These are phyloP conservation scores for Zonotrichia leucophrys DNA, from an alignment of 2,113 vertebrate species.

Conservation along the genomic window DNA sequence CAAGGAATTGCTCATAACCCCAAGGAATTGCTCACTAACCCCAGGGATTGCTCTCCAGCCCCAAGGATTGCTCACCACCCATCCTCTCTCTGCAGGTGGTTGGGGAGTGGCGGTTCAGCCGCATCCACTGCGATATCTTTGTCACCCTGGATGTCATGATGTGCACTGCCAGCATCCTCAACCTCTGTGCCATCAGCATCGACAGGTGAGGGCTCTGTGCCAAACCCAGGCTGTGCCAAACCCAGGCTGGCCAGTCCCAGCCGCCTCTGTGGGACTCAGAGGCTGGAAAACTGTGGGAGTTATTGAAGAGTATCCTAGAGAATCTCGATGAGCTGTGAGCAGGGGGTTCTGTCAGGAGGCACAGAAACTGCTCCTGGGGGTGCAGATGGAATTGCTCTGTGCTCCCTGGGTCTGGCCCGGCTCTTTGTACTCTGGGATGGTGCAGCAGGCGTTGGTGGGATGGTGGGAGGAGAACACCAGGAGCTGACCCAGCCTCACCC, in stretches of 20 bases:
- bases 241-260: fast-evolving
- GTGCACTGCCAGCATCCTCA: constrained; percentile 98
- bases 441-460: not conserved
- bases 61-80: not conserved
- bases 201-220: constrained; percentile 85
- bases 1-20: too few relatives aligned
- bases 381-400: not conserved
- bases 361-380: not conserved
- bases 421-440: fast-evolving
- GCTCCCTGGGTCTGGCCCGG: fast-evolving
- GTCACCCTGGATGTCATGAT: constrained; percentile 99
- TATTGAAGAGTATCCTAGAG: not conserved
- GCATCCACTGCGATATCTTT: constrained; percentile 98
- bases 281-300: fast-evolving
- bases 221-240: not conserved
- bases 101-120: constrained; percentile 96
- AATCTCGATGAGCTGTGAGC: not conserved
- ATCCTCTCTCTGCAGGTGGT: constrained; percentile 81
- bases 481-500: not conserved
- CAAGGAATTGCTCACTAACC: too few relatives aligned
- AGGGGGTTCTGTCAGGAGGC: not conserved
- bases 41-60: too few relatives aligned
- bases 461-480: fast-evolving
- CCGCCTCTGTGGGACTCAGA: not conserved
- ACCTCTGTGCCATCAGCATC: constrained; percentile 98